These are phyloP conservation scores for Bucorvus abyssinicus DNA, from an alignment of 2,797 vertebrate species.

Conservation along the genomic window DNA sequence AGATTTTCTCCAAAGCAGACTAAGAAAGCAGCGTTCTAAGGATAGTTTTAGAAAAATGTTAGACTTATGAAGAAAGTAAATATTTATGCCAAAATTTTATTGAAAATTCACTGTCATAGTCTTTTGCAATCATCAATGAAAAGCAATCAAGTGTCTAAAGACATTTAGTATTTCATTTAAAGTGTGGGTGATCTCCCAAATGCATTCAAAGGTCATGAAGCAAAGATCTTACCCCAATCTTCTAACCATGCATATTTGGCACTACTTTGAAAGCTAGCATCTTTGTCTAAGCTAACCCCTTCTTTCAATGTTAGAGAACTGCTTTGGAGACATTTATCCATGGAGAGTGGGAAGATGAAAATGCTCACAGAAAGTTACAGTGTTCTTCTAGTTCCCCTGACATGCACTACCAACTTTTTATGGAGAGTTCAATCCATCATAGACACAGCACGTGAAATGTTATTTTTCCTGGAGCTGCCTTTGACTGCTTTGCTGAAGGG, in stretches of 20 bases:
- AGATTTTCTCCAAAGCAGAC: neutral
- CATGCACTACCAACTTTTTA: neutral
- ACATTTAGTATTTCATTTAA: neutral
- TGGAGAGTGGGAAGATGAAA: neutral
- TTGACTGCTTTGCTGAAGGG: neutral
- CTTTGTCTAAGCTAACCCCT: neutral
- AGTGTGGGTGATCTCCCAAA: neutral
- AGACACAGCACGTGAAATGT: neutral
- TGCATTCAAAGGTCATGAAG: neutral
- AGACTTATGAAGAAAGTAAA: neutral
- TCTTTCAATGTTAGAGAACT: neutral
- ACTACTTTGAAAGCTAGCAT: neutral
- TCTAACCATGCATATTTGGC: neutral
- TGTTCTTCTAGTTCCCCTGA: neutral
- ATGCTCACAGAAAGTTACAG: neutral
- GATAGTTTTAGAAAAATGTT: neutral
- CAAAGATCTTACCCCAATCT: accelerated
- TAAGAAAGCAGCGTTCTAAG: neutral
- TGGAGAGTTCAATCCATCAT: neutral
- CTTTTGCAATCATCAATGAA: neutral
- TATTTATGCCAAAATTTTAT: neutral
- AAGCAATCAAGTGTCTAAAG: neutral
- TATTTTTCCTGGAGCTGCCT: neutral
- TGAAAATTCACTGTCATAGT: neutral
- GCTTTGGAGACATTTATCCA: neutral